Evolutionary conservation across 1,140 invertebrate species (phyloP).

Genomic region (Bombyx mandarina): DNA sequence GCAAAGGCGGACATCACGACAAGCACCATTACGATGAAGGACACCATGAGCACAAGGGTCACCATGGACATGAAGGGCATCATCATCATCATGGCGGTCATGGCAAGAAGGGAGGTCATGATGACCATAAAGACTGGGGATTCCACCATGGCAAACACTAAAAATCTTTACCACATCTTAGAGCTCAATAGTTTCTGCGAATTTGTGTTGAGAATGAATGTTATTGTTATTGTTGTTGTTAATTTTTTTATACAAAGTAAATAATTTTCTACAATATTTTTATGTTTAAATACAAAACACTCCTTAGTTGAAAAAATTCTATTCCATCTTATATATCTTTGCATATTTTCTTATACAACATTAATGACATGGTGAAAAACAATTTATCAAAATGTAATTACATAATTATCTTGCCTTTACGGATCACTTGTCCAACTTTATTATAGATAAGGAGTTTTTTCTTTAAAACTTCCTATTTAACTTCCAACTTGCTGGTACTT

Average conservation of each 20-base stretch:
- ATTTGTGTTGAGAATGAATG: slow-evolving; percentile 22
- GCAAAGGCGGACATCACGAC: slow-evolving; percentile 74
- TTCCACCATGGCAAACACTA: slow-evolving; percentile 60
- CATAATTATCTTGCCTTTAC: too few relatives aligned
- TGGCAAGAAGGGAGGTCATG: slow-evolving; percentile 77
- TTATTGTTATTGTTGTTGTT: slow-evolving; percentile 41
- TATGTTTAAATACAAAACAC: too few relatives aligned
- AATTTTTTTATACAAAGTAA: slow-evolving; percentile 45
- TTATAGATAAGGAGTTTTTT: too few relatives aligned
- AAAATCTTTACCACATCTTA: slow-evolving; percentile 21
- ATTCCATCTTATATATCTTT: too few relatives aligned
- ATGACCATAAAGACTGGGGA: slow-evolving; percentile 77
- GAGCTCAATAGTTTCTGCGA: slow-evolving; percentile 17
- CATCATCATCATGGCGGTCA: slow-evolving; percentile 75
- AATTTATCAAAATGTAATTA: too few relatives aligned
- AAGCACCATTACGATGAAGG: slow-evolving; percentile 72
- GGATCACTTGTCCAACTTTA: too few relatives aligned
- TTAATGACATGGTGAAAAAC: too few relatives aligned
- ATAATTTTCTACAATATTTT: slow-evolving; percentile 16
- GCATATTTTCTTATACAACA: too few relatives aligned
- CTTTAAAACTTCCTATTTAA: too few relatives aligned
- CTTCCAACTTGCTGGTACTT: too few relatives aligned
- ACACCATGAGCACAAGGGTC: slow-evolving; percentile 76
- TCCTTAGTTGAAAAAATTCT: too few relatives aligned
- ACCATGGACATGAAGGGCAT: slow-evolving; percentile 76